These are phyloP conservation scores for Nesoenas mayeri DNA, from an alignment of 2,113 vertebrate species.

Conservation along the genomic window DNA sequence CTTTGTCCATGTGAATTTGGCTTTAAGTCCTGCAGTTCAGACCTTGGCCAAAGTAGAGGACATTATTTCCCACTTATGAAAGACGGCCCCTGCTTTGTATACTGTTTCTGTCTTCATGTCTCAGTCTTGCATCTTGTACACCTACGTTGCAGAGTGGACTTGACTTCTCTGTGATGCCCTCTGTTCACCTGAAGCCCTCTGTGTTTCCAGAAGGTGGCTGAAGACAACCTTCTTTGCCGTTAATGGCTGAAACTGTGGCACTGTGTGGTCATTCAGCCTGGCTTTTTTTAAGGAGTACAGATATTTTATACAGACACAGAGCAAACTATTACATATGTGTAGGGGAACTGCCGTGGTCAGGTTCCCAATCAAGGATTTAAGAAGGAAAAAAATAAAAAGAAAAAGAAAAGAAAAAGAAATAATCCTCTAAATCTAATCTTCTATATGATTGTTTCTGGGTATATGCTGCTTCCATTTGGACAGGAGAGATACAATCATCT, in stretches of 20 bases:
- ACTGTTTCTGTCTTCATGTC: background rate
- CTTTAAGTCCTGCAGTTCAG: background rate
- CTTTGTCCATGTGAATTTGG: background rate
- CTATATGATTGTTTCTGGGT: background rate
- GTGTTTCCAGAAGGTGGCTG: background rate
- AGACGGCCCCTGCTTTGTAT: background rate
- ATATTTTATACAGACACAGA: accelerated
- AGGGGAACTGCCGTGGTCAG: background rate
- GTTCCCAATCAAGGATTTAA: accelerated
- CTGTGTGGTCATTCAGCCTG: background rate
- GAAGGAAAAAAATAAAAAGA: background rate
- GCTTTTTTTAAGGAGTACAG: background rate
- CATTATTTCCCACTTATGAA: background rate
- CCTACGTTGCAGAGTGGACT: background rate
- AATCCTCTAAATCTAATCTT: background rate
- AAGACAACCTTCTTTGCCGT: background rate
- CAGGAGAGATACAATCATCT: background rate
- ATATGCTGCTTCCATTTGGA: background rate
- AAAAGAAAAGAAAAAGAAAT: no score
- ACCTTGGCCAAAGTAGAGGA: background rate
- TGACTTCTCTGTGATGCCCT: background rate
- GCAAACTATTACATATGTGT: background rate
- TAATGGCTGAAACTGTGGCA: background rate
- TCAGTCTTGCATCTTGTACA: background rate
- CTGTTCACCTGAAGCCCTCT: background rate